Evolutionary conservation across 2,797 vertebrate genomes (phyloP).

Genomic region (Cryptoprocta ferox): DNA sequence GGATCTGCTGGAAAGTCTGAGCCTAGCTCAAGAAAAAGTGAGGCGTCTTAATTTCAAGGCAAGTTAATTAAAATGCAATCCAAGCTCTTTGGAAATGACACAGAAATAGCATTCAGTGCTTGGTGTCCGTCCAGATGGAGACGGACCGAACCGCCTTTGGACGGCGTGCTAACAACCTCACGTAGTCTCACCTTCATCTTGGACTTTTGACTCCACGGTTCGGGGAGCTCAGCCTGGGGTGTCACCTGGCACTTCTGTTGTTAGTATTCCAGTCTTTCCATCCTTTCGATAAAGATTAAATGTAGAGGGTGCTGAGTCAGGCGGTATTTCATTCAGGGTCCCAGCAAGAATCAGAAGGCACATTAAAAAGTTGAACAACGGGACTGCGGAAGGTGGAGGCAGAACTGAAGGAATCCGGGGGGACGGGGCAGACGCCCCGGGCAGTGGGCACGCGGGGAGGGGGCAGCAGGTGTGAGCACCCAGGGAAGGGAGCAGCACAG

Average conservation of each 20-base stretch:
- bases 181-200: neutral
- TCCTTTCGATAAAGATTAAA: conserved; percentile 26
- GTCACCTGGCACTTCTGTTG: neutral
- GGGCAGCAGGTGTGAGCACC: neutral
- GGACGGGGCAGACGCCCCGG: neutral
- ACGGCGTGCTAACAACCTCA: neutral
- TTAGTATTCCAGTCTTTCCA: neutral
- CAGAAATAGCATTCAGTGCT: conserved; percentile 32
- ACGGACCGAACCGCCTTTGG: neutral
- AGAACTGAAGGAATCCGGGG: too few relatives aligned
- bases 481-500: neutral
- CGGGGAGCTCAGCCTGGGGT: neutral
- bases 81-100: conserved; percentile 62
- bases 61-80: conserved; percentile 75
- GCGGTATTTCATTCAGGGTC: neutral
- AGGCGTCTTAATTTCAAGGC: conserved; percentile 67
- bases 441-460: neutral
- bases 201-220: neutral
- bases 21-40: conserved; percentile 12
- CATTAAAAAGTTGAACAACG: neutral
- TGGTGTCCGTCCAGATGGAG: neutral
- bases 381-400: neutral
- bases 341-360: neutral
- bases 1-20: conserved; percentile 52
- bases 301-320: neutral